These are phyloP conservation scores for Mormyrus lacerda DNA, from an alignment of 2,113 vertebrate species.

Conservation along the genomic window DNA sequence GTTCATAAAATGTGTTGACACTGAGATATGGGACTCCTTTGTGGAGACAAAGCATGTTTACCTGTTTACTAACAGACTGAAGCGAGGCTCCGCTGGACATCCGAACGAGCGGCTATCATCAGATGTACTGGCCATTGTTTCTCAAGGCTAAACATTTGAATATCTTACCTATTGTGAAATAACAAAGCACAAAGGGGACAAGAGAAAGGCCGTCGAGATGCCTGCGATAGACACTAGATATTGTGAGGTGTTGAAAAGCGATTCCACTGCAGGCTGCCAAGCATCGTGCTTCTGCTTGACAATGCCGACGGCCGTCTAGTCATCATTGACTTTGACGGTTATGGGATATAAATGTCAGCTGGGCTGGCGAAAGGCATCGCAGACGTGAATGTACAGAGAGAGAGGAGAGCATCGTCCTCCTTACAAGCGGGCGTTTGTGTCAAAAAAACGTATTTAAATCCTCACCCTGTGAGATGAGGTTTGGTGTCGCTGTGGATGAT, in stretches of 20 bases:
- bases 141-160: slow-evolving; percentile 5
- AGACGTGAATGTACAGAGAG: neutral
- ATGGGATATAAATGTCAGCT: neutral
- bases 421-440: neutral
- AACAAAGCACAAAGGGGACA: neutral
- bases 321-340: neutral
- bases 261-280: neutral
- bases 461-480: neutral
- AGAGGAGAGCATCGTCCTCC: neutral
- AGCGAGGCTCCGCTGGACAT: neutral
- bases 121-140: neutral
- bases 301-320: neutral
- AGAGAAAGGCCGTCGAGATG: neutral
- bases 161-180: neutral
- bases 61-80: neutral
- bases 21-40: neutral
- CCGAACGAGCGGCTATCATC: neutral
- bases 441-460: neutral
- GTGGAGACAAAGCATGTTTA: neutral
- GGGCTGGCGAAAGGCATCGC: neutral
- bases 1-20: slow-evolving; percentile 6
- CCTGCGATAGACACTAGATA: neutral
- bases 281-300: neutral
- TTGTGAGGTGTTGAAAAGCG: neutral
- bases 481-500: neutral